phyloP scores from a whole-genome alignment of 2,888 invertebrate genomes.

The Clivina fossor region DNA sequence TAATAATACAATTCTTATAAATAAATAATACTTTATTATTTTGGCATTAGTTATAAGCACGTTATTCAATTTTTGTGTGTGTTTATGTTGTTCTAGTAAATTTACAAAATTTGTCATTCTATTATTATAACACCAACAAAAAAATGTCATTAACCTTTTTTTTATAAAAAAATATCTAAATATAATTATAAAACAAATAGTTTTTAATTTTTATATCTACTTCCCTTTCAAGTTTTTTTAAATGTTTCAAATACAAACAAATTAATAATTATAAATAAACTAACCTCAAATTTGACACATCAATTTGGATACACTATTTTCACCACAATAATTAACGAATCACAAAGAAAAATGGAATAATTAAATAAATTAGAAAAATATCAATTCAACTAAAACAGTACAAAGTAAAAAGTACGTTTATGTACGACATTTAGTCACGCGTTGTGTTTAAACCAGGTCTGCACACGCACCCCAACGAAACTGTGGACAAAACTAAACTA shows the following conservation, averaged over 20 bases:
- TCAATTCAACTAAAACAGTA: conserved; percentile 7
- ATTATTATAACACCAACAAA: not conserved
- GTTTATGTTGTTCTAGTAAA: conserved; percentile 5
- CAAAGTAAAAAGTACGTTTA: no score
- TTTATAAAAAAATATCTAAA: conserved; percentile 1
- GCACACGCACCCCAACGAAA: not conserved
- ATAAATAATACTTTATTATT: conserved; percentile 21
- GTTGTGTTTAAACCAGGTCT: not conserved
- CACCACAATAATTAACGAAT: not conserved
- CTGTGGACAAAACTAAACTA: conserved; percentile 3
- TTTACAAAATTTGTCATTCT: not conserved
- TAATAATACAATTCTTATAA: conserved; percentile 20
- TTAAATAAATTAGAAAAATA: no score
- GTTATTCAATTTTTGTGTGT: no score
- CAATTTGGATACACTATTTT: not conserved
- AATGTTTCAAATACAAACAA: not conserved
- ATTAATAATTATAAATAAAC: not conserved
- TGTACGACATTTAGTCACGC: not conserved
- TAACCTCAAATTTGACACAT: not conserved
- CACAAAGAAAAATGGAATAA: no score
- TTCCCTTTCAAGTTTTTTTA: not conserved
- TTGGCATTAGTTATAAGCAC: conserved; percentile 21
- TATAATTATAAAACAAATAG: not conserved
- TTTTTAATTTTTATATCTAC: not conserved
- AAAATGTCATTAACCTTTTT: not conserved